Percentiles rank a stretch among this genome's conserved stretches.
phyloP scores from a whole-genome alignment of 2,888 invertebrate genomes.

The Hypsopygia costalis region DNA sequence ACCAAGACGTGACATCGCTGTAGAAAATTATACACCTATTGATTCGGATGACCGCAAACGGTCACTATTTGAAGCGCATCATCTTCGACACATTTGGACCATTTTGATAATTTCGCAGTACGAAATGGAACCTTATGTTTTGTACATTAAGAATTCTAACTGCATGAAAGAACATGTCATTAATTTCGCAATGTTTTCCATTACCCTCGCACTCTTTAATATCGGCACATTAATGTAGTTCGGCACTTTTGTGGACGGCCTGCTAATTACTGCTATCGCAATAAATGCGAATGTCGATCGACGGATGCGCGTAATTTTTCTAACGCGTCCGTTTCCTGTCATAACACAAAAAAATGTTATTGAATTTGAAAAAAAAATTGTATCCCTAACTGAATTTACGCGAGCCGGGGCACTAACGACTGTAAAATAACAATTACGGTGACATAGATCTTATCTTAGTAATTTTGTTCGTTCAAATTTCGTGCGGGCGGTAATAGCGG shows the following conservation, averaged over 20 bases:
- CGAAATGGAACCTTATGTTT: background rate
- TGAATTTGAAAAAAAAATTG: slow-evolving; percentile 63
- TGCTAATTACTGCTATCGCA: slow-evolving; percentile 66
- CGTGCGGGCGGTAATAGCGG: slow-evolving; percentile 57
- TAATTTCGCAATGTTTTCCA: slow-evolving; percentile 28
- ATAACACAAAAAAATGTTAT: slow-evolving; percentile 48
- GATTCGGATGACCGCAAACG: slow-evolving; percentile 53
- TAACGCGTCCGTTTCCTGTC: slow-evolving; percentile 71
- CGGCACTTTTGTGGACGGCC: slow-evolving; percentile 40
- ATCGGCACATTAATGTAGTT: slow-evolving; percentile 37
- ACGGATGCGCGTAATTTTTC: slow-evolving; percentile 73
- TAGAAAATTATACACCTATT: slow-evolving; percentile 33
- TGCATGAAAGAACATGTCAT: background rate
- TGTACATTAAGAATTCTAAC: background rate
- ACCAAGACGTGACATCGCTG: slow-evolving; percentile 22
- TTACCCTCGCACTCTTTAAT: slow-evolving; percentile 35
- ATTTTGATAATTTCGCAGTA: background rate
- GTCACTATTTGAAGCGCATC: background rate
- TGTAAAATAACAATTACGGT: slow-evolving; percentile 72
- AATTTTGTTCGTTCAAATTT: slow-evolving; percentile 68
- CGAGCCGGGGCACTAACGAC: slow-evolving; percentile 72
- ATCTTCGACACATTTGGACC: background rate
- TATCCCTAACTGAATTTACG: slow-evolving; percentile 76
- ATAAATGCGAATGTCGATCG: slow-evolving; percentile 50
- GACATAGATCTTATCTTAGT: slow-evolving; percentile 72